Evolutionary conservation across 2,888 invertebrate species (phyloP).

Genomic region (Cepaea hortensis): DNA sequence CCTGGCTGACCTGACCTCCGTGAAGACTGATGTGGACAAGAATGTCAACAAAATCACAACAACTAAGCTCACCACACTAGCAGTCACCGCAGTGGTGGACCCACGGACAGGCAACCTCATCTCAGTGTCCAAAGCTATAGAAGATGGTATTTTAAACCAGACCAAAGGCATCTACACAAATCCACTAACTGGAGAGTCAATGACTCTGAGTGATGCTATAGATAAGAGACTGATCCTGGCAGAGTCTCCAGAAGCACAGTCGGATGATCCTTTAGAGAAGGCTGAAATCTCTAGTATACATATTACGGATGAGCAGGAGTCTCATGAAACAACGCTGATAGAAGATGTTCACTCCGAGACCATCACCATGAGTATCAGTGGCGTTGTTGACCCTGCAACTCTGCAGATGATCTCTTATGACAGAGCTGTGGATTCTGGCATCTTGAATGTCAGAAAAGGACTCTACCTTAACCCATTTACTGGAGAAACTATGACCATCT

Average conservation of each 20-base stretch:
- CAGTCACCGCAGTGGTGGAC: slow-evolving; percentile 81
- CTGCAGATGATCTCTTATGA: slow-evolving; percentile 86
- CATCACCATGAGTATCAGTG: slow-evolving; percentile 68
- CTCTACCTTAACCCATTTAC: slow-evolving; percentile 83
- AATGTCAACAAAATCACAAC: slow-evolving; percentile 85
- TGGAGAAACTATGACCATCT: slow-evolving; percentile 86
- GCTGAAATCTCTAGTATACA: slow-evolving; percentile 80
- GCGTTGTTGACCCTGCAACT: slow-evolving; percentile 83
- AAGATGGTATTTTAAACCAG: slow-evolving; percentile 91
- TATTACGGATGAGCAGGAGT: slow-evolving; percentile 77
- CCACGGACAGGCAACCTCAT: slow-evolving; percentile 82
- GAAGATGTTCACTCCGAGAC: slow-evolving; percentile 73
- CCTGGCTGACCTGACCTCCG: slow-evolving; percentile 68
- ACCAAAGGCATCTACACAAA: slow-evolving; percentile 84
- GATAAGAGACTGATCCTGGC: slow-evolving; percentile 84
- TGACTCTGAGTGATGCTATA: slow-evolving; percentile 86
- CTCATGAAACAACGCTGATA: slow-evolving; percentile 79
- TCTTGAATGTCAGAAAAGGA: slow-evolving; percentile 85
- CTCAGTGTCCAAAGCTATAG: slow-evolving; percentile 93
- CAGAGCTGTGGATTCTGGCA: slow-evolving; percentile 92
- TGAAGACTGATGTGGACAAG: slow-evolving; percentile 86
- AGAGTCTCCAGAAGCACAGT: slow-evolving; percentile 80
- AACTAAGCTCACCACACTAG: slow-evolving; percentile 70
- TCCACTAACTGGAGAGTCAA: slow-evolving; percentile 80
- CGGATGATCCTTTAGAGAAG: slow-evolving; percentile 77